phyloP scores from a whole-genome alignment of 2,888 invertebrate species.

The Stramonita haemastoma region DNA sequence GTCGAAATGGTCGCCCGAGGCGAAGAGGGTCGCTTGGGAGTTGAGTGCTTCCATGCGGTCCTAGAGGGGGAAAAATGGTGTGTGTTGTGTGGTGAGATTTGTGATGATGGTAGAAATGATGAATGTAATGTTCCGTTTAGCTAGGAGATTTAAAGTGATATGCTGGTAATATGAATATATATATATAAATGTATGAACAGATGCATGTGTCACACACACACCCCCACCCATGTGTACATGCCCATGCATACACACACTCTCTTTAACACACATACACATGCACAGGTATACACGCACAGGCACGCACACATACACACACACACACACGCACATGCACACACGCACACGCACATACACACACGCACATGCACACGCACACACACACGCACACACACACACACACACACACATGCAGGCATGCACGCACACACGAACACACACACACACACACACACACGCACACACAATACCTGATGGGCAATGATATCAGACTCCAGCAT shows the following conservation, averaged over 20 bases:
- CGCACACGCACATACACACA: neutral
- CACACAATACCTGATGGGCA: constrained; percentile 86
- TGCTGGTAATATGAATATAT: no score
- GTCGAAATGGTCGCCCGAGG: constrained; percentile 96
- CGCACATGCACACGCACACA: no score
- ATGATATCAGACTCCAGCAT: constrained; percentile 96
- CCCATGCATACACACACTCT: no score
- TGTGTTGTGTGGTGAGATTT: no score
- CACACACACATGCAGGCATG: neutral
- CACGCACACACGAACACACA: neutral
- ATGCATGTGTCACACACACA: no score
- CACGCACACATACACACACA: constrained; percentile 11
- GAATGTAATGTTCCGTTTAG: no score
- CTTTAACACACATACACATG: no score
- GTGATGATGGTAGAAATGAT: no score
- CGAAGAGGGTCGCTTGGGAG: constrained; percentile 93
- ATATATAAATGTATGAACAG: neutral
- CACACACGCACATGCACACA: neutral
- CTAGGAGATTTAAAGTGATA: no score
- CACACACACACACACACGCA: neutral
- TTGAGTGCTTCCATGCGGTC: constrained; percentile 96
- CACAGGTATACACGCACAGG: no score
- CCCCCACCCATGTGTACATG: no score
- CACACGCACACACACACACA: no score
- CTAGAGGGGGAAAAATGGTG: constrained; percentile 57